Conservation (phyloP, 1,140 invertebrate species). For the Drepana arcuata region DNA sequence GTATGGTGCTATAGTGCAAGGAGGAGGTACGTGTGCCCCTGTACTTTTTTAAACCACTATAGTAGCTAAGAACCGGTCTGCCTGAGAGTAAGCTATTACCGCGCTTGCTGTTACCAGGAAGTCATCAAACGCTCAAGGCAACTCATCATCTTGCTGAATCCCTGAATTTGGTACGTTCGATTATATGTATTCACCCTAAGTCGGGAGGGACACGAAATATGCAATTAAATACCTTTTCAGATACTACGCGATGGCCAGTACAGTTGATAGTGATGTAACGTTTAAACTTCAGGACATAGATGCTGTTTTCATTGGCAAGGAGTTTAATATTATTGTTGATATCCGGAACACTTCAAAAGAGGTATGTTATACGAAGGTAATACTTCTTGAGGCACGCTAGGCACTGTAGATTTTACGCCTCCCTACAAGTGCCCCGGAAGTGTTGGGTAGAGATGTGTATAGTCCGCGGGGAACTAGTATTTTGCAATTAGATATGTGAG, state of each 20-base stretch:
- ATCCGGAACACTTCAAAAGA: constrained; percentile 78
- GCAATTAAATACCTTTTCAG: constrained; percentile 26
- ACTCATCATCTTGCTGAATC: too few species aligned
- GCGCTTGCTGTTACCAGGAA: neutral
- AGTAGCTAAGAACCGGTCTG: too few species aligned
- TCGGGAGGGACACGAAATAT: neutral
- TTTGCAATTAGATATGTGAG: neutral
- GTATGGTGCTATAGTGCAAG: too few species aligned
- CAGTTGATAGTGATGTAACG: constrained; percentile 75
- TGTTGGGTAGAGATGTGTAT: too few species aligned
- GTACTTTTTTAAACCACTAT: too few species aligned
- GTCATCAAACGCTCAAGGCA: too few species aligned
- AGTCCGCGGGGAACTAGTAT: too few species aligned
- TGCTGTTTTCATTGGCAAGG: constrained; percentile 77
- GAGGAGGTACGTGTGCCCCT: too few species aligned
- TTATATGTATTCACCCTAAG: neutral
- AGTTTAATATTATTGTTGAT: constrained; percentile 77
- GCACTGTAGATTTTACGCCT: constrained; percentile 3
- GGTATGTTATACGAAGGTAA: constrained; percentile 14
- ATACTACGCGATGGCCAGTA: constrained; percentile 75
- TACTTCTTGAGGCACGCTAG: neutral
- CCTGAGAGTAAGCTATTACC: too few species aligned
- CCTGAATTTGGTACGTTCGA: too few species aligned
- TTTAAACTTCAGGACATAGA: constrained; percentile 81
- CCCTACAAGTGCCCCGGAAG: too few species aligned